These are phyloP conservation scores for Hepsetus odoe DNA, from an alignment of 2,113 vertebrate species.

Conservation along the genomic window DNA sequence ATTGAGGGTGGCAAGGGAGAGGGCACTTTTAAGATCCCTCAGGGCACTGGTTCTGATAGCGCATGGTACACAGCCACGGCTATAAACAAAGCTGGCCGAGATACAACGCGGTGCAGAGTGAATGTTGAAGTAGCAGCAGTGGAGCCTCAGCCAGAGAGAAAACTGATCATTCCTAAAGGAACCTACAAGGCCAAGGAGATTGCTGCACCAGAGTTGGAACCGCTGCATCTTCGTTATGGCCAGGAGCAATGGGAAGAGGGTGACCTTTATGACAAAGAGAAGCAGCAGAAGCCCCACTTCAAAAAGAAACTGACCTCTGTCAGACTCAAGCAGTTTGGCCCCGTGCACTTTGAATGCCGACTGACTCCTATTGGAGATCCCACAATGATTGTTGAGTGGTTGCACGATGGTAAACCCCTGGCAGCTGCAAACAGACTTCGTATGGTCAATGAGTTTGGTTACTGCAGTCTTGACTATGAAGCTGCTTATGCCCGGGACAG, in stretches of 20 bases:
- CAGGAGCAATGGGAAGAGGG: slow-evolving; percentile 99
- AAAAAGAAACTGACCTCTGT: slow-evolving; percentile 96
- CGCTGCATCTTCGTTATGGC: slow-evolving; percentile 93
- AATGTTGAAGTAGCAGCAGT: slow-evolving; percentile 90
- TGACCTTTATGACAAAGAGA: slow-evolving; percentile 97
- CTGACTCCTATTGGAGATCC: slow-evolving; percentile 96
- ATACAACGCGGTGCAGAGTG: slow-evolving; percentile 95
- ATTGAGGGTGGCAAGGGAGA: slow-evolving; percentile 92
- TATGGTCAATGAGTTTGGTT: slow-evolving; percentile 97
- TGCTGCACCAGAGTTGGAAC: slow-evolving; percentile 90
- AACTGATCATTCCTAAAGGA: slow-evolving; percentile 90
- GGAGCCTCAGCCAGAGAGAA: slow-evolving; percentile 92
- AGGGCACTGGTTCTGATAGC: slow-evolving; percentile 82
- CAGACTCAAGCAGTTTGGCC: slow-evolving; percentile 89
- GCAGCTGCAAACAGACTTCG: slow-evolving; percentile 93
- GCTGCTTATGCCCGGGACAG: slow-evolving; percentile 94
- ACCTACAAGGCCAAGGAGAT: slow-evolving; percentile 98
- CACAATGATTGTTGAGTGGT: slow-evolving; percentile 96
- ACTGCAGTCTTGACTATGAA: slow-evolving; percentile 95
- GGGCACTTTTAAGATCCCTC: slow-evolving; percentile 90
- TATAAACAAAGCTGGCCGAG: slow-evolving; percentile 95
- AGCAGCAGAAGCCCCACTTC: slow-evolving; percentile 95
- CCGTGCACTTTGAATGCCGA: slow-evolving; percentile 94
- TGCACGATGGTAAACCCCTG: slow-evolving; percentile 93
- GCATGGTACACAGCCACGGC: slow-evolving; percentile 98